Base-by-base conservation (phyloP, 2,113 vertebrate genomes). In the Clarias gariepinus region DNA sequence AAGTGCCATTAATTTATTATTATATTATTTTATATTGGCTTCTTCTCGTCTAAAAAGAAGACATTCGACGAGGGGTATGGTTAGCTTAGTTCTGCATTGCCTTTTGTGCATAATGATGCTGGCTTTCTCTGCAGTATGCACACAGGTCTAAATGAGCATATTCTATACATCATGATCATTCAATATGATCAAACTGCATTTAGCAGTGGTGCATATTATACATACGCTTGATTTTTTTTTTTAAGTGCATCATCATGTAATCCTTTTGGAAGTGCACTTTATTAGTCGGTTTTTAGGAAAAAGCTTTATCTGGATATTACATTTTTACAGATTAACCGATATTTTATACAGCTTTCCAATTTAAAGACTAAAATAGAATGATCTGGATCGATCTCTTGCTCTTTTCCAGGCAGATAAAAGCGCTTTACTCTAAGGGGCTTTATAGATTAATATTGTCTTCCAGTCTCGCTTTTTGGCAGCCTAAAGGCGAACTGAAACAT, bases 11-110 rank as follows among this genome's bases (percentile, higher is more conserved):
- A 16, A 60, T 58, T 78, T 76, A 30, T 1, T 76, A 30, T 3
- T 52, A 78, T 79, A 57, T 47, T 23, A 36, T 78, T 61, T 85
- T 77, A 25, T 19, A 36, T 63, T 66, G 55, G 28, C 60, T 66
- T 47, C 78, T 85, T 15, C 52, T 58, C 18, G 6, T 33, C 53
- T 47, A 41, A 74, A 30, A 25, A 58, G 23, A 28, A 19, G 55
- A 23, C 2, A 15, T 61, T 47, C 41, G 82, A 83, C 57, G 47
- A 28, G 60, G 81, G 18, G 15, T 66, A 83, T 83, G 53, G 58
- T 73, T 83, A 55, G 63, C 23, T 52, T 76, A 60, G 16, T 64
- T 66, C 68, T 79, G 36, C 18, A 81, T 71, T 71, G 53, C 15
- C 30, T 28, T 71, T 60, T 52, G 18, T 61, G 52, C 21, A 73